A percentile compares a stretch with the other conserved stretches of the same genome.
phyloP scores from a whole-genome alignment of 2,113 vertebrate species.

The Ivindomyrus marchei region DNA sequence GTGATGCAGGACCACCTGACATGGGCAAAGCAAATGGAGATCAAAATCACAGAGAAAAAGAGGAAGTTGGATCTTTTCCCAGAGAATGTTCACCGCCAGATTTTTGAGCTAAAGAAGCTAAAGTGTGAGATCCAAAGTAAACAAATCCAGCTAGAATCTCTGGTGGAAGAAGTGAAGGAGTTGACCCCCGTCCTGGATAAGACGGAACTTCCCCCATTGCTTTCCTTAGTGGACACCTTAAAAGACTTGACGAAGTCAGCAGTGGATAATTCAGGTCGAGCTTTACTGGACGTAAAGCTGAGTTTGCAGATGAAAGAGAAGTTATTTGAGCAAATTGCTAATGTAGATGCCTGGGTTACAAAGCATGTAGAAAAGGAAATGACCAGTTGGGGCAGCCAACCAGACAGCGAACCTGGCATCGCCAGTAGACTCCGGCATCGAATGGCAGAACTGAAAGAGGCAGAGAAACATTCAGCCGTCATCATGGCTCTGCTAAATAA shows the following conservation, averaged over 20 bases:
- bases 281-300: conserved; percentile 63
- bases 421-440: conserved; percentile 40
- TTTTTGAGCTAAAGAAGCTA: conserved; percentile 58
- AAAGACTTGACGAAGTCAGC: conserved; percentile 62
- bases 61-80: conserved; percentile 68
- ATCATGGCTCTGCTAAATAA: conserved; percentile 54
- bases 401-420: conserved; percentile 47
- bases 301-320: conserved; percentile 61
- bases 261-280: conserved; percentile 55
- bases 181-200: conserved; percentile 39
- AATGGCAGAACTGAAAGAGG: conserved; percentile 51
- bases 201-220: conserved; percentile 46
- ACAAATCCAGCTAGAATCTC: conserved; percentile 47
- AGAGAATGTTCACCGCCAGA: conserved; percentile 64
- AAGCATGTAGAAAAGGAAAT: conserved; percentile 42
- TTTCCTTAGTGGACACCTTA: conserved; percentile 51
- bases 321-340: conserved; percentile 58
- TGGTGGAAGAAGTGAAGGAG: conserved; percentile 54
- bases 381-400: conserved; percentile 24
- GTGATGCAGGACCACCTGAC: conserved; percentile 59
- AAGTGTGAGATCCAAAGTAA: conserved; percentile 57
- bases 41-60: conserved; percentile 37
- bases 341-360: conserved; percentile 58
- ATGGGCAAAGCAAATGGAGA: conserved; percentile 66
- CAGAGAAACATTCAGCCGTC: conserved; percentile 50